Percentiles rank a stretch among this genome's conserved stretches.
These are phyloP conservation scores for Meloidogyne floridensis DNA, from an alignment of 1,140 invertebrate genomes.

Conservation along the genomic window DNA sequence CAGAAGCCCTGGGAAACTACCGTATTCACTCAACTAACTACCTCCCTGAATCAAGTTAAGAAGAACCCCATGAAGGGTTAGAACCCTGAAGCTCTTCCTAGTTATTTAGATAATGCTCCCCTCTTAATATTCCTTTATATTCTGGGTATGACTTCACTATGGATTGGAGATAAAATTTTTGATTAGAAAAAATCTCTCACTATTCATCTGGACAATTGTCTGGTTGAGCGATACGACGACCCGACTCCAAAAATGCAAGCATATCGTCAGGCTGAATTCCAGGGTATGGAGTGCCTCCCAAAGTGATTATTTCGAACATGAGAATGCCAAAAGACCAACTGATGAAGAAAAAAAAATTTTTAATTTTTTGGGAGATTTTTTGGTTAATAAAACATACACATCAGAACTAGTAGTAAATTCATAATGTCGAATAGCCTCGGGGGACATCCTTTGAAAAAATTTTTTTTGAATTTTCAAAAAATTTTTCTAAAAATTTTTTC, in stretches of 20 bases:
- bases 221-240: slow-evolving; percentile 67
- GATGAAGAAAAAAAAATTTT: not conserved
- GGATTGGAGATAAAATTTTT: not conserved
- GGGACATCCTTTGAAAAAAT: slow-evolving; percentile 55
- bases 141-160: no score
- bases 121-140: no score
- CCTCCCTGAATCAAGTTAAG: no score
- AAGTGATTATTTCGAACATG: slow-evolving; percentile 68
- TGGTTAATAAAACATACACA: slow-evolving; percentile 61
- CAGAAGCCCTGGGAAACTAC: no score
- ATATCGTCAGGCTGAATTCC: slow-evolving; percentile 66
- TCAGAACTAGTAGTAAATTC: slow-evolving; percentile 69
- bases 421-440: slow-evolving; percentile 68
- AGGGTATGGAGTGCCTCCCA: slow-evolving; percentile 67
- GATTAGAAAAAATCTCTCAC: slow-evolving; percentile 63
- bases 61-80: no score
- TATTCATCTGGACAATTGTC: slow-evolving; percentile 68
- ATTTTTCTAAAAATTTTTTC: slow-evolving; percentile 25
- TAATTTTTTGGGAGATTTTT: no score
- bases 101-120: no score
- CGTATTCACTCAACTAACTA: no score
- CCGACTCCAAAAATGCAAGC: slow-evolving; percentile 64
- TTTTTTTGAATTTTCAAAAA: slow-evolving; percentile 23
- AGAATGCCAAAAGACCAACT: slow-evolving; percentile 70
- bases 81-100: no score